These are phyloP conservation scores for Brachionichthys hirsutus DNA, from an alignment of 2,113 vertebrate genomes.

Conservation along the genomic window DNA sequence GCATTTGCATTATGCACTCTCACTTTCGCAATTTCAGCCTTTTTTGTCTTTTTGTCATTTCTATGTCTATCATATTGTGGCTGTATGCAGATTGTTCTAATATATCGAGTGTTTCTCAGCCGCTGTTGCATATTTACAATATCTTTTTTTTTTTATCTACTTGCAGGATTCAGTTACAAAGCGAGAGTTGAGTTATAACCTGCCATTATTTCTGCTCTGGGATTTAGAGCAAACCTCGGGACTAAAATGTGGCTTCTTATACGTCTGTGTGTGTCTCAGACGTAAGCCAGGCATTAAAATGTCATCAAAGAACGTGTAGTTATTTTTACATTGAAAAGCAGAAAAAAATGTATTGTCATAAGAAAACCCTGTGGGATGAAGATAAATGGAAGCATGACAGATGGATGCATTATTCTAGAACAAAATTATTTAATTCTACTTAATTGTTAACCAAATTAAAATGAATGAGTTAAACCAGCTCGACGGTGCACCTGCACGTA, in stretches of 20 bases:
- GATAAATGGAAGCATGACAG: no score
- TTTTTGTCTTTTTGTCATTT: not conserved
- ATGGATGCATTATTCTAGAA: no score
- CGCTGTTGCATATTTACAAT: slow-evolving; percentile 10
- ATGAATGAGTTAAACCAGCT: no score
- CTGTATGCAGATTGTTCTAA: not conserved
- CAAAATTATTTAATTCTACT: no score
- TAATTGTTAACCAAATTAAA: no score
- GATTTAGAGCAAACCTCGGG: not conserved
- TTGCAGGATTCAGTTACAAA: not conserved
- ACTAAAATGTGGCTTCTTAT: not conserved
- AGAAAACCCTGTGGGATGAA: no score
- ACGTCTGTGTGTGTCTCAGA: not conserved
- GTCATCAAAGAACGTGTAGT: not conserved
- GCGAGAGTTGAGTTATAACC: not conserved
- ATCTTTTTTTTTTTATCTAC: no score
- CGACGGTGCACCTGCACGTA: no score
- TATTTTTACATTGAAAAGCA: not conserved
- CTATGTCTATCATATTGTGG: not conserved
- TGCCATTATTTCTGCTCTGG: slow-evolving; percentile 1
- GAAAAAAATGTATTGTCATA: no score
- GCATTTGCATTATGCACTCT: slow-evolving; percentile 2
- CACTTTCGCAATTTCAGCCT: not conserved
- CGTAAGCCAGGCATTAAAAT: slow-evolving; percentile 12
- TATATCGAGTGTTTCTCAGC: not conserved